Base-by-base conservation (phyloP, 64 coral and sea anemone genomes). In the Porites australiensis region DNA sequence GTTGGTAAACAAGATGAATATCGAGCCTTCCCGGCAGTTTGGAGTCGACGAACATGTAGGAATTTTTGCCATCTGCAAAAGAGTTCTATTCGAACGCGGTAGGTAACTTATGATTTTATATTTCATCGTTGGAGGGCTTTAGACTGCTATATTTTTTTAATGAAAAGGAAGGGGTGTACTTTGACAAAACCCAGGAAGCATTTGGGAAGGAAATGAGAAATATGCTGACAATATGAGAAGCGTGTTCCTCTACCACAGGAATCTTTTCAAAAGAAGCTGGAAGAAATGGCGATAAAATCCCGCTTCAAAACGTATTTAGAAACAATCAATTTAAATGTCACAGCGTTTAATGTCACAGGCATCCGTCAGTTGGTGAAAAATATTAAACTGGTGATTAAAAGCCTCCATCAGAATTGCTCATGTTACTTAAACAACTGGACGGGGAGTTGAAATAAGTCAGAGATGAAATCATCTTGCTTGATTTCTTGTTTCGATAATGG, bases 41-140 rank as follows among this genome's bases (percentile, higher is more conserved):
- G 81, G 81, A 84, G 81, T 50, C 63, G 18, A 15, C 13, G 61
- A 68, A 23, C 81, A 84, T 9, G 62, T 44, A 84, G 81, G 81
- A 84, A 68, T 84, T 84, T 84, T 80, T 80, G 67, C 16, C 61
- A 81, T 81, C 78, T 81, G 78, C 37, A 14, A 45, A 82, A 46
- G 27, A 82, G 57, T 64, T 82, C 37, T 63, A 69, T 47, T 84
- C 5, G 49, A 16, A 44, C 18, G 81, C 81, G 81, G 81, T 84
- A 84, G 81, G 81, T 84, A 84, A 68, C 60, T 82, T 84, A 51
- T 84, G 62, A 84, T 84, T 84, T 66, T 52, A 16, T 84, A 14
- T 64, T 51, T 49, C 81, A n/a, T 21, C 61, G 81, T 84, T 84
- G 81, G 64, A 84, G 81, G 81, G 62, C 81, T 13, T 50, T 21